Base-by-base conservation (phyloP, 1,140 invertebrate species). In the Lepidurus arcticus region DNA sequence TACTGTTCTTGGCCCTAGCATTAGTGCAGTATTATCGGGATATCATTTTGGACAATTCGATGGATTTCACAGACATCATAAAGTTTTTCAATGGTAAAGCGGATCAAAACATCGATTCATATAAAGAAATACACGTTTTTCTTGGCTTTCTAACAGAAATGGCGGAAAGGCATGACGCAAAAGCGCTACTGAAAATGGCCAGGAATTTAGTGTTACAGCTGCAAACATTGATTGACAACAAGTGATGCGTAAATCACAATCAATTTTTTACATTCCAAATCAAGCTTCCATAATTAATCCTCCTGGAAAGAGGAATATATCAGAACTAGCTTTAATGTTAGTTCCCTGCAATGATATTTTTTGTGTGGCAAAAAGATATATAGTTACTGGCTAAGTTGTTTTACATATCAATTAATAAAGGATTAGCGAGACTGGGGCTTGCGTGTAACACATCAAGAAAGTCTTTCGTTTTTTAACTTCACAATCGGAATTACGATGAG, bases 61-160 rank as follows among this genome's bases (percentile, higher is more conserved):
- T 98, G 95, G 95, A 98, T 84, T 98, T 97, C 84, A 98, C 96
- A 0, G 96, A 98, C 85, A 96, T 98, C 81, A 98, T 98, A 83
- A 97, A 97, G 85, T 98, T 98, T 85, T 98, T 97, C 83, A 98
- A 98, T 87, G 95, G 94, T 96, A 86, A 79, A 77, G 34, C 9
- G 42, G 21, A 53, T 21, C 1, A 43, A 13, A 24, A 24, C 13
- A 7, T 8, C 8, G 21, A 16, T 44, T 43, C 77, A 74, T 77
- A 8, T 80, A 75, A 65, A 77, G 24, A 26, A 65, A 44, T 73
- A 75, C 11, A 10, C 76, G 78, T 75, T 42, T 44, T 26, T 26
- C 73, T 34, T 53, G 76, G 79, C 85, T 86, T 83, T 81, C 84
- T 90, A 89, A 78, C 86, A 96, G 95, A 97, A 92, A 97, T 97